Conservation (phyloP, 2,888 invertebrate genomes). For the Cephonodes hylas region DNA sequence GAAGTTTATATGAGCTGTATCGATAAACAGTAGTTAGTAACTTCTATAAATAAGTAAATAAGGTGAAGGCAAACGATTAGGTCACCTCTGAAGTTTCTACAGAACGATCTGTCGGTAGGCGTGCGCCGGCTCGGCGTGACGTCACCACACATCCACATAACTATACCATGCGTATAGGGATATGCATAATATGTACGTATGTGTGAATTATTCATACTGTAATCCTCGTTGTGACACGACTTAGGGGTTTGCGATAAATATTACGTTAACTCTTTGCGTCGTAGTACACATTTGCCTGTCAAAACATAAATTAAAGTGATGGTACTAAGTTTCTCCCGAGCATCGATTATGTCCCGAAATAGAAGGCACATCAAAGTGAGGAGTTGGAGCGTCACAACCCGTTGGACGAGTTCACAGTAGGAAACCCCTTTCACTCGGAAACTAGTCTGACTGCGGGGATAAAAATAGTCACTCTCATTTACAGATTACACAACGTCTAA, state of each 20-base stretch:
- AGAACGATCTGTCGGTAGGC: slow-evolving; percentile 23
- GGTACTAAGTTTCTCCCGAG: not conserved
- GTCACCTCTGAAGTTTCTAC: slow-evolving; percentile 44
- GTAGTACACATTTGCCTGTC: not conserved
- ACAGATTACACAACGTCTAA: slow-evolving; percentile 66
- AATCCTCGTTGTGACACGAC: not conserved
- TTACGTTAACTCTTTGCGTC: not conserved
- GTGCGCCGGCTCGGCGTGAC: slow-evolving; percentile 27
- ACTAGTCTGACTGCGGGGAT: slow-evolving; percentile 43
- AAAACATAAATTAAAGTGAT: not conserved
- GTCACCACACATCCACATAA: slow-evolving; percentile 25
- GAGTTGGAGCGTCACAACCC: slow-evolving; percentile 47
- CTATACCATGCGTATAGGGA: not conserved
- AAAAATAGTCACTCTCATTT: slow-evolving; percentile 65
- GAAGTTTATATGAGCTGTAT: not conserved
- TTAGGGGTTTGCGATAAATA: not conserved
- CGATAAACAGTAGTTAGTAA: slow-evolving; percentile 23
- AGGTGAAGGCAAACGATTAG: slow-evolving; percentile 55
- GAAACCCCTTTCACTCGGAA: slow-evolving; percentile 73
- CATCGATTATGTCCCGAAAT: slow-evolving; percentile 14
- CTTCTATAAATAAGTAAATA: slow-evolving; percentile 39
- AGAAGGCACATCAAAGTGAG: slow-evolving; percentile 41
- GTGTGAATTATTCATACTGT: slow-evolving; percentile 11
- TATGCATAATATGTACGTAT: not conserved
- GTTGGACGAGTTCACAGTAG: slow-evolving; percentile 57